Percentiles rank a stretch among this genome's conserved stretches.
phyloP scores from a whole-genome alignment of 2,113 vertebrate genomes.

The Smithornis capensis region DNA sequence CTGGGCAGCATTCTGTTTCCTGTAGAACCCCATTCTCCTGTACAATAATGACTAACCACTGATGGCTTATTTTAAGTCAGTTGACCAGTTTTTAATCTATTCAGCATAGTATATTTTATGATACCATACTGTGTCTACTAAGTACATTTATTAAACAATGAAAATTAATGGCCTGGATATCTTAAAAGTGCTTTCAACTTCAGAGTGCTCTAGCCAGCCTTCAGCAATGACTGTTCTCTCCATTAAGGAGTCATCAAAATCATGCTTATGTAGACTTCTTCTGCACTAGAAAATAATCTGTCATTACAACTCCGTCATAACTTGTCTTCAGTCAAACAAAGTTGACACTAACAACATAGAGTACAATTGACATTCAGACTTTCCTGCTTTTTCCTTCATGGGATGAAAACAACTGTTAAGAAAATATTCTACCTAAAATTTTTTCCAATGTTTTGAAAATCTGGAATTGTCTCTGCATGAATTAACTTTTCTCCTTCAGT shows the following conservation, averaged over 20 bases:
- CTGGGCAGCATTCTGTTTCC: background rate
- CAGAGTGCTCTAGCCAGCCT: background rate
- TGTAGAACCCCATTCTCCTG: background rate
- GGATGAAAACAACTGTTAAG: background rate
- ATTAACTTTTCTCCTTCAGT: no score
- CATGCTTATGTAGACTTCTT: background rate
- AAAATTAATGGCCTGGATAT: constrained; percentile 9
- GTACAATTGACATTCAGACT: background rate
- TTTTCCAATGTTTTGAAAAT: background rate
- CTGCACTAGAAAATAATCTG: background rate
- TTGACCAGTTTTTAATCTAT: background rate
- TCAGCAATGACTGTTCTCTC: background rate
- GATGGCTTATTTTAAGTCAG: background rate
- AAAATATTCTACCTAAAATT: background rate
- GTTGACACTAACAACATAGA: background rate
- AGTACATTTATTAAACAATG: background rate
- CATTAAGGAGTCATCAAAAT: background rate
- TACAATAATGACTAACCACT: background rate
- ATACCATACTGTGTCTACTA: background rate
- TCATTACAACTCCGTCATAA: background rate
- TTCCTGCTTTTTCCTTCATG: background rate
- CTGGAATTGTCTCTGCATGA: background rate
- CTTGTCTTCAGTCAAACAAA: background rate
- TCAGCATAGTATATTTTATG: background rate
- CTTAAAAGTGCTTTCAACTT: background rate